Percentiles rank a stretch among this genome's conserved stretches.
Conservation (phyloP, 2,113 vertebrate species). For the Aldabrachelys gigantea region DNA sequence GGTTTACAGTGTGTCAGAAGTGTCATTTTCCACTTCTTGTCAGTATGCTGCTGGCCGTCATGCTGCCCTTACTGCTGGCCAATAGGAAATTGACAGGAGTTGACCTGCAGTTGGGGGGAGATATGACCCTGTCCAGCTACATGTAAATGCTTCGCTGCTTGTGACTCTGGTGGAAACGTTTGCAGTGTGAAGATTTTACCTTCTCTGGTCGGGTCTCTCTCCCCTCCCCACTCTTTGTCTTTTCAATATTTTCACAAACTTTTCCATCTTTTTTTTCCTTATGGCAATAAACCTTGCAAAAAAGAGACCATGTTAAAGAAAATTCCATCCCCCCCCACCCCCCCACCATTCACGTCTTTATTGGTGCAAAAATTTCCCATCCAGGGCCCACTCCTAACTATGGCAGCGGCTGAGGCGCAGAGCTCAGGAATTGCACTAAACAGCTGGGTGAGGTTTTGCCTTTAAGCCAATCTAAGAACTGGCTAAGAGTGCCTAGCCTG, state of each 20-base stretch:
- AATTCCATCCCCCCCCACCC: fast-evolving
- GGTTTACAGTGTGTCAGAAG: neutral
- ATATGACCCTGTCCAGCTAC: neutral
- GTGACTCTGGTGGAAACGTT: neutral
- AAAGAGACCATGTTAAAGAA: neutral
- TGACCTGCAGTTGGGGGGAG: fast-evolving
- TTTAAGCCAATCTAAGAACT: neutral
- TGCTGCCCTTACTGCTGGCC: constrained; percentile 7
- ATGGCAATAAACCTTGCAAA: constrained; percentile 29
- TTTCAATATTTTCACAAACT: neutral
- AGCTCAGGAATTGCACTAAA: neutral
- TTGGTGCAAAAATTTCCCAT: neutral
- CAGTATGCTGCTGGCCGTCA: neutral
- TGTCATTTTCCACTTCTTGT: neutral
- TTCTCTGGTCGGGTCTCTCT: constrained; percentile 25
- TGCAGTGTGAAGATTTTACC: fast-evolving
- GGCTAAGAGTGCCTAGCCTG: neutral
- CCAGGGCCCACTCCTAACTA: neutral
- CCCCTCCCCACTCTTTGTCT: constrained; percentile 22
- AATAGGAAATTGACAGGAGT: fast-evolving
- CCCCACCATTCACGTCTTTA: neutral
- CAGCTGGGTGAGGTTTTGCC: neutral
- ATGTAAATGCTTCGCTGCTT: fast-evolving
- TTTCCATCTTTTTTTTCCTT: constrained; percentile 22
- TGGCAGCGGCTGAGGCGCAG: fast-evolving